Base-by-base conservation (phyloP, 2,113 vertebrate genomes). In the Marmota monax region DNA sequence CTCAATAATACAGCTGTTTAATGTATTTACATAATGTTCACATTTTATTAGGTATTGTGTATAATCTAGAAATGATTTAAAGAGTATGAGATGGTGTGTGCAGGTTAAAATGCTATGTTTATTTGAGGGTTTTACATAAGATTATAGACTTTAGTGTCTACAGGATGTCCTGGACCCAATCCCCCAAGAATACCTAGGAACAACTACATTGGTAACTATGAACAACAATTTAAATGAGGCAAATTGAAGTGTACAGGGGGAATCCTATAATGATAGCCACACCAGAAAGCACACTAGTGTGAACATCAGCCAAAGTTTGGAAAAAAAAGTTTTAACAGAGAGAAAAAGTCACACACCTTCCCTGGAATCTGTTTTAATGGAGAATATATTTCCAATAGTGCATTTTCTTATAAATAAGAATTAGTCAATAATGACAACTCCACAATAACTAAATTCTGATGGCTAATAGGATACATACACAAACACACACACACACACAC, bases 371-470 rank as follows among this genome's bases (percentile, higher is more conserved):
- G 65, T 84, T 95, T 67, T 74, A 79, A 61, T 58, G 17, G 58
- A 97, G 80, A 96, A 92, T 18, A 96, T n/a, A 95, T 95, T 39
- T 45, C 63, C 34, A 89, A 12, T 10, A 27, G 9, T 7, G 56
- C 56, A 78, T 20, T 63, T 25, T 37, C 29, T 74, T 20, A 73
- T 85, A 97, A 96, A 61, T 29, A 98, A 92, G 34, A 96, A 65
- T 53, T 39, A 87, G 82, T 90, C 67, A 95, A 65, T 90, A 65
- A 70, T 84, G 90, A n/a, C 4, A 97, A 92, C 65, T 89, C 92
- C 0, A 79, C 70, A n/a, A 61, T 85, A 84, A 69, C 72, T 88
- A 96, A 97, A 96, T 93, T 85, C 37, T 74, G 13, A 42, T 20
- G 6, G 37, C 51, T 79, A 56, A 72, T 39, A 74, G 10, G 63